Percentiles rank a stretch among this genome's conserved stretches.
These are phyloP conservation scores for Aeoliscus strigatus DNA, from an alignment of 2,797 vertebrate genomes.

Conservation along the genomic window DNA sequence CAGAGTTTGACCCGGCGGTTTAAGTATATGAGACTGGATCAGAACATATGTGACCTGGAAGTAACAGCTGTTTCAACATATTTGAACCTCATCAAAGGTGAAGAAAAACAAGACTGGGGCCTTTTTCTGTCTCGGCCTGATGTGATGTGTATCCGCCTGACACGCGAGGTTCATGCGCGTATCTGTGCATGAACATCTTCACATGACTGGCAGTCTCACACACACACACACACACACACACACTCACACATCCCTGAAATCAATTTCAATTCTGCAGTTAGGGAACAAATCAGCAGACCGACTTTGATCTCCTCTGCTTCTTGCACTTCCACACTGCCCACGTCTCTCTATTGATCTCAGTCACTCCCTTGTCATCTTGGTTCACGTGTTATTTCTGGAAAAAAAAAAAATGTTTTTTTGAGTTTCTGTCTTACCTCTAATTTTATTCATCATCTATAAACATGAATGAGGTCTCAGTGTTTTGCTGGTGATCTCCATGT, in stretches of 20 bases:
- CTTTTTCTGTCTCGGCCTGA: conserved; percentile 14
- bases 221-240: conserved; percentile 16
- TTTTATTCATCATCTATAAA: conserved; percentile 3
- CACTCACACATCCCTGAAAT: conserved; percentile 41
- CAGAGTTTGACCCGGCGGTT: conserved; percentile 40
- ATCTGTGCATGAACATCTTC: conserved; percentile 18
- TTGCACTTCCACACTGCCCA: conserved; percentile 47
- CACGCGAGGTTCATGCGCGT: conserved; percentile 17
- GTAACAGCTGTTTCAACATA: conserved; percentile 50
- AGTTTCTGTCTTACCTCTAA: conserved; percentile 6
- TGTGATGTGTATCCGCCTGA: not conserved
- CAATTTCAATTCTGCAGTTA: conserved; percentile 71
- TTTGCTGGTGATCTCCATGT: conserved; percentile 1
- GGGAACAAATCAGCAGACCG: conserved; percentile 58
- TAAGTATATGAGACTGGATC: conserved; percentile 39
- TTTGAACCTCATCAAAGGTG: conserved; percentile 54
- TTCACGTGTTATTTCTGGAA: conserved; percentile 22
- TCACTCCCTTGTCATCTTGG: conserved; percentile 43
- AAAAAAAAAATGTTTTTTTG: too few relatives aligned
- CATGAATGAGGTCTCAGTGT: conserved; percentile 6
- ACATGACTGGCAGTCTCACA: conserved; percentile 24
- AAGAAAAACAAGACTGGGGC: conserved; percentile 15
- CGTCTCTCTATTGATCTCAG: conserved; percentile 62
- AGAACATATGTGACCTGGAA: conserved; percentile 37
- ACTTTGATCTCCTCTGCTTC: conserved; percentile 63